These are phyloP conservation scores for Phortica magna DNA, from an alignment of 2,888 invertebrate genomes.

Conservation along the genomic window DNA sequence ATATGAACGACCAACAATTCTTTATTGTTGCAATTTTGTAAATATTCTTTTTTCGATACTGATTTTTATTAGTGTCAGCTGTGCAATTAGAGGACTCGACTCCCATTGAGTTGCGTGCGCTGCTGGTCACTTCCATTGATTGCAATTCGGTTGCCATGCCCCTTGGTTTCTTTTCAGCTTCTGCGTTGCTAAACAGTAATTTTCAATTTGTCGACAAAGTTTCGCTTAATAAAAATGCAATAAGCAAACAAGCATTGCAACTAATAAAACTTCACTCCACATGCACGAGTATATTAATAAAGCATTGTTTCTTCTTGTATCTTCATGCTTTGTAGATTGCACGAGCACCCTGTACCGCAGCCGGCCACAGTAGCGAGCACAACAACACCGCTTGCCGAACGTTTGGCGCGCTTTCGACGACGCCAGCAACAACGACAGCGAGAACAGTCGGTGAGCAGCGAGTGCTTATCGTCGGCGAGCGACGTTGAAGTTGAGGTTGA, in stretches of 20 bases:
- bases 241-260: not conserved
- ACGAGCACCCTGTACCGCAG: not conserved
- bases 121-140: not conserved
- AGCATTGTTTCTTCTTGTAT: not conserved
- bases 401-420: constrained; percentile 68
- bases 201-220: not conserved
- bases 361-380: constrained; percentile 3
- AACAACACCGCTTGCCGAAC: constrained; percentile 66
- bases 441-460: not conserved
- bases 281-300: not conserved
- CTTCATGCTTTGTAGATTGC: not conserved
- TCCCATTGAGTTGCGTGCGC: not conserved
- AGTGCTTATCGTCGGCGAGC: constrained; percentile 43
- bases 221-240: not conserved
- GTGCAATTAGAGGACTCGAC: not conserved
- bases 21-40: no score
- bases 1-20: no score
- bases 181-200: not conserved
- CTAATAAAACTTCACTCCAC: not conserved
- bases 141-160: not conserved
- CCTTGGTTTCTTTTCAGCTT: not conserved
- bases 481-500: constrained; percentile 13
- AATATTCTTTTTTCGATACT: not conserved
- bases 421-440: constrained; percentile 48
- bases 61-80: not conserved